Base-by-base conservation (phyloP, 2,888 invertebrate genomes). In the Anorthoa munda region DNA sequence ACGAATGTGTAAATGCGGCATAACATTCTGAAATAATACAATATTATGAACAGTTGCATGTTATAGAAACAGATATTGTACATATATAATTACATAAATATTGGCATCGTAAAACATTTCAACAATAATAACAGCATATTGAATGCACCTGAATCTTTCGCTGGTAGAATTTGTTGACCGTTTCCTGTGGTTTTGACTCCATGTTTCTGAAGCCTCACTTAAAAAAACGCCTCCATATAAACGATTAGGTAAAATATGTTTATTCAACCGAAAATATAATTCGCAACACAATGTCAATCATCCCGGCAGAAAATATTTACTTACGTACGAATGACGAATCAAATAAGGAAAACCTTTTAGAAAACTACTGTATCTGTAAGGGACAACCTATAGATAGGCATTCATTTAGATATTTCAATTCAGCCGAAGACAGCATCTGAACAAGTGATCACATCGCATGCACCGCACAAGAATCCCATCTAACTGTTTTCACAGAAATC, bases 401-500 rank as follows among this genome's bases (percentile, higher is more conserved):
- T 15, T 51, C 21, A 72, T n/a, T 48, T 21, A 26, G 3, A 50
- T 17, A 46, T 51, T 64, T 67, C 12, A 50, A 73, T 15, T 23
- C n/a, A 50, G 21, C 45, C 50, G 56, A 39, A 83, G 63, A 61
- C 60, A 59, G 21, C 21, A 58, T 60, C 26, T 39, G 48, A 48
- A 68, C 55, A 66, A 70, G 73, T 59, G 66, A 76, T 60, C 61
- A 69, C 69, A 77, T 79, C 72, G 72, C 70, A 75, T 73, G 73
- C 75, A 75, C 63, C 67, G 60, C 69, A 76, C 72, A 64, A 85
- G 83, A 85, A 83, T 84, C 82, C 85, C 82, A 86, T 80, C 84
- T 79, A 88, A 92, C 93, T 89, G 92, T 92, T 91, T 86, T 87
- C 85, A 85, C 85, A 83, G 78, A 87, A 86, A 84, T 64, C 60